Percentiles rank a stretch among this genome's conserved stretches.
Conservation (phyloP, 2,797 vertebrate genomes). For the Chelon auratus region DNA sequence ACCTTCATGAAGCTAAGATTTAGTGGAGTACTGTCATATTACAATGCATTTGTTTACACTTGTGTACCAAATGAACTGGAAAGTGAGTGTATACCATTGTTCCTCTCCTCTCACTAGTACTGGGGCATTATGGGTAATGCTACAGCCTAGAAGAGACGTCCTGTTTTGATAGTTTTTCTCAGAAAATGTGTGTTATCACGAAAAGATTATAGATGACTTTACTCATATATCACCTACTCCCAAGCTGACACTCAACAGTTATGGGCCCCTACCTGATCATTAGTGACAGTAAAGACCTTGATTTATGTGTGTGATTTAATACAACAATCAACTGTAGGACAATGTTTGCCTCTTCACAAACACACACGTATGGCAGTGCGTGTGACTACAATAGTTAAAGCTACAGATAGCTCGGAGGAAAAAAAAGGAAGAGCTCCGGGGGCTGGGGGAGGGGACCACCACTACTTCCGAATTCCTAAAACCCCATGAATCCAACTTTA, state of each 20-base stretch:
- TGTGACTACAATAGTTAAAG: background rate
- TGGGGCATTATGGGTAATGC: background rate
- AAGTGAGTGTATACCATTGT: background rate
- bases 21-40: no score
- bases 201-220: background rate
- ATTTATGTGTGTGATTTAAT: background rate
- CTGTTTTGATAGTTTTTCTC: background rate
- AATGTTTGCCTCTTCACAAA: background rate
- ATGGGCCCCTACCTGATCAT: background rate
- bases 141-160: background rate
- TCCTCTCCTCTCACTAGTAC: background rate
- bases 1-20: no score
- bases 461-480: conserved; percentile 86
- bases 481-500: conserved; percentile 71
- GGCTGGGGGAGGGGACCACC: conserved; percentile 70
- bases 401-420: conserved; percentile 34
- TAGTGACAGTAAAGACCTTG: background rate
- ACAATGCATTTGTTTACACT: no score
- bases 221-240: background rate
- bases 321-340: background rate
- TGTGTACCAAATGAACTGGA: no score
- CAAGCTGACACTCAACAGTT: no score
- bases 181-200: background rate
- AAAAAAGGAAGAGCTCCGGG: conserved; percentile 36
- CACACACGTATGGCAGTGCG: background rate